These are phyloP conservation scores for Phenganax stokvisi DNA, from an alignment of 92 coral and sea anemone genomes.

Conservation along the genomic window DNA sequence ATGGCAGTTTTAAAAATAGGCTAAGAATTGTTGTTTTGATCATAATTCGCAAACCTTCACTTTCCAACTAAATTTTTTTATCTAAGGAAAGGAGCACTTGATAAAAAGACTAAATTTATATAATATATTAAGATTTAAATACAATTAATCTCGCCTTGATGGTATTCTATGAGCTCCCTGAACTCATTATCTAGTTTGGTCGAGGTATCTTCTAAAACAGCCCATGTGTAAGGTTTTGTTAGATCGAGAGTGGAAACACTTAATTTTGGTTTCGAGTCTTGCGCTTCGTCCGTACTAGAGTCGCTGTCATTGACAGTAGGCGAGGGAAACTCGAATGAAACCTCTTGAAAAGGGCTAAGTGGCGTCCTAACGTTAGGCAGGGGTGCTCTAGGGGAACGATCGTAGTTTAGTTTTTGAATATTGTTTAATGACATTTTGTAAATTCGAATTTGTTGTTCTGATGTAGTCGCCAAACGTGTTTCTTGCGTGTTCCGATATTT, in stretches of 20 bases:
- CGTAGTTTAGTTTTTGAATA: slow-evolving; percentile 26
- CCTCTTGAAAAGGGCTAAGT: slow-evolving; percentile 17
- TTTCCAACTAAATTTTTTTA: no score
- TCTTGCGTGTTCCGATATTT: slow-evolving; percentile 35
- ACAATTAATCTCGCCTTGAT: slow-evolving; percentile 42
- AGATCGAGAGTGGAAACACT: slow-evolving; percentile 14
- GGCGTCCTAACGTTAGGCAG: slow-evolving; percentile 32
- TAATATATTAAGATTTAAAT: slow-evolving; percentile 22
- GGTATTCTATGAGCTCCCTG: slow-evolving; percentile 33
- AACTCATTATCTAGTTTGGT: slow-evolving; percentile 23
- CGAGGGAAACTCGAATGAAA: slow-evolving; percentile 24
- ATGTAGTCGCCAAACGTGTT: slow-evolving; percentile 17
- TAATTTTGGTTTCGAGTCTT: not conserved
- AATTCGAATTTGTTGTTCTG: slow-evolving; percentile 37
- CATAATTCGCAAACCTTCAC: no score
- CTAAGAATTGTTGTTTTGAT: no score
- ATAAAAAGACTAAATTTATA: not conserved
- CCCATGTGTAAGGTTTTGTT: slow-evolving; percentile 27
- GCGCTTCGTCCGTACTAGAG: not conserved
- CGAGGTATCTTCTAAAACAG: slow-evolving; percentile 18
- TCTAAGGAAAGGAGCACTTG: not conserved
- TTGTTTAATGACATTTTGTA: slow-evolving; percentile 36
- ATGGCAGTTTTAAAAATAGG: no score
- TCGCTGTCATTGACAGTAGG: not conserved
- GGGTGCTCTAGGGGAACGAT: slow-evolving; percentile 22